phyloP scores from a whole-genome alignment of 2,888 invertebrate species.

The Byasa hedistus region DNA sequence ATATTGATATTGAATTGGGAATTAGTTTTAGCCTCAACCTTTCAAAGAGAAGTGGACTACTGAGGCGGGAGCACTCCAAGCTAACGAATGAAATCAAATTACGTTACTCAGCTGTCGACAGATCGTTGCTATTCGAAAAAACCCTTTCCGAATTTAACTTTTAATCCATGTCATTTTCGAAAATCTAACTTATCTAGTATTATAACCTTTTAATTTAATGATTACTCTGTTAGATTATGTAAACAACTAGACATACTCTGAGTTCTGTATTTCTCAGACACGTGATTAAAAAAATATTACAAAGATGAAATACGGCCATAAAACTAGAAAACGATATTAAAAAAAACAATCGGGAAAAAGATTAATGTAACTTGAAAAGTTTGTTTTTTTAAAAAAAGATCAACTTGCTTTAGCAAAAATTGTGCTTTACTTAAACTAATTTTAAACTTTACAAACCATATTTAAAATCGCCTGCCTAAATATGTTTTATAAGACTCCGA shows the following conservation, averaged over 20 bases:
- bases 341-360: no score
- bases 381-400: no score
- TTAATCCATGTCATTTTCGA: slow-evolving; percentile 6
- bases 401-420: no score
- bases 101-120: slow-evolving; percentile 24
- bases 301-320: no score
- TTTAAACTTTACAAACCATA: no score
- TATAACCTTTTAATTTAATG: background rate
- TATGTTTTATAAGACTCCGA: no score
- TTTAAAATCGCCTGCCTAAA: no score
- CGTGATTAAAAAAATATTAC: no score
- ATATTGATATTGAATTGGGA: slow-evolving; percentile 14
- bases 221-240: background rate
- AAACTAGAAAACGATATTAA: no score
- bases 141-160: slow-evolving; percentile 13
- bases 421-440: no score
- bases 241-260: background rate
- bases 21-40: slow-evolving; percentile 25
- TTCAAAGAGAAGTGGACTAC: slow-evolving; percentile 27
- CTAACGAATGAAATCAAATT: slow-evolving; percentile 30
- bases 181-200: background rate
- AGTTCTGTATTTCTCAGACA: background rate
- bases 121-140: slow-evolving; percentile 27
- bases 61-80: slow-evolving; percentile 20
- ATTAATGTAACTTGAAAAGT: no score